Percentiles rank a stretch among this genome's conserved stretches.
Conservation (phyloP, 37 sponge, comb jelly and placozoan genomes). For the Crambe crambe region DNA sequence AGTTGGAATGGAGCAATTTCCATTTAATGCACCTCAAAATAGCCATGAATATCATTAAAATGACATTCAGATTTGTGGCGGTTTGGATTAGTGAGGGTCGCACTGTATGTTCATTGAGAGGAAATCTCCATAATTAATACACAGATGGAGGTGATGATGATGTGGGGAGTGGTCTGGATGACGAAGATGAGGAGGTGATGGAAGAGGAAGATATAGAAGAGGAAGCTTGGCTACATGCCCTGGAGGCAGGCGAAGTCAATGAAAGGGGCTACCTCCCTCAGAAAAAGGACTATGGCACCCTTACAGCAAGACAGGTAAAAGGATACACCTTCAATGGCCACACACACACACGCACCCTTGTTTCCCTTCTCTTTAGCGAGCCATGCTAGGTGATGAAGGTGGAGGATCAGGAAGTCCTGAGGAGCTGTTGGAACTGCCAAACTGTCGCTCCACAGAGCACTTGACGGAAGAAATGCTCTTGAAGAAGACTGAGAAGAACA, state of each 20-base stretch:
- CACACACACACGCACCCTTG: background rate
- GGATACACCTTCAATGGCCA: background rate
- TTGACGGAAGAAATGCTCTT: conserved; percentile 79
- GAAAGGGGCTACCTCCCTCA: conserved; percentile 78
- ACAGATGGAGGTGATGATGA: background rate
- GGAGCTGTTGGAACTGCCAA: conserved; percentile 50
- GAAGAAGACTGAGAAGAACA: conserved; percentile 79
- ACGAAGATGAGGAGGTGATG: background rate
- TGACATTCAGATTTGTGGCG: no score
- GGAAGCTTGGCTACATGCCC: conserved; percentile 78
- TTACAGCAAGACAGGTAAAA: conserved; percentile 79
- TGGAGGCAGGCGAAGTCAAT: conserved; percentile 74
- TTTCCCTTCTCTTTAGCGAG: conserved; percentile 22
- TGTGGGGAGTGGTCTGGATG: background rate
- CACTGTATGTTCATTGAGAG: no score
- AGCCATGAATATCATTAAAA: no score
- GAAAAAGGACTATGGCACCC: conserved; percentile 25
- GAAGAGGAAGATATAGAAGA: conserved; percentile 55
- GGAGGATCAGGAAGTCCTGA: background rate
- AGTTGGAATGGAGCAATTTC: background rate
- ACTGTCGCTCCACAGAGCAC: conserved; percentile 3
- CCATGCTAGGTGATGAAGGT: conserved; percentile 39
- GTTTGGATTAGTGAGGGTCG: no score
- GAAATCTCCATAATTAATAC: no score
- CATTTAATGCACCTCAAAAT: no score